Base-by-base conservation (phyloP, 2,888 invertebrate genomes). In the Helleia helle region DNA sequence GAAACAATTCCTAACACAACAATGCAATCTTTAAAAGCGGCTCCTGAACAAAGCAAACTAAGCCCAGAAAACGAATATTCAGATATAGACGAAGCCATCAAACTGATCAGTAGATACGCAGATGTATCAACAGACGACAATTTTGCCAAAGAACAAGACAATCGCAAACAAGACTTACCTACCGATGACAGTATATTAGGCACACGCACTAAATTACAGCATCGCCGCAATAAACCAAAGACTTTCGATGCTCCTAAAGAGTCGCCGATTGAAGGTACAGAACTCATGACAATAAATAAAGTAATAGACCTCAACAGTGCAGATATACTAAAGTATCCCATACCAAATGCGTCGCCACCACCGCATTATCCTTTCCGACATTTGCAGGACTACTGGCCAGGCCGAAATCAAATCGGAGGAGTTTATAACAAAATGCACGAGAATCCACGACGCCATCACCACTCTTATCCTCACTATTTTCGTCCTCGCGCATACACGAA, bases 51-150 rank as follows among this genome's bases (percentile, higher is more conserved):
- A 51, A 67, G 59, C 40, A 83, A 84, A 62, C 62, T 84, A 17
- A 81, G 70, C 47, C 84, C 84, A 28, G 84, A 84, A 64, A 77
- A 67, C 42, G 84, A 84, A 53, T 84, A 81, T 46, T 73, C 79
- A 11, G 79, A 84, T 47, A 81, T 84, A 37, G 83, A 83, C 44
- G 83, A 84, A 63, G 83, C 84, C 46, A 83, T 84, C 40, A 84
- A 83, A 61, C 55, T 84, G 36, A 84, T 84, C 51, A 84, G 84
- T 53, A 68, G 84, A 47, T 84, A 79, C 55, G 84, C 84, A 25
- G 84, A 83, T 61, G 84, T 84, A 26, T 81, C 81, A 17, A 84
- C 84, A 24, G 84, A 84, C 51, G 84, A 84, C 50, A 80, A 71
- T 54, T 84, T 72, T 59, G 53, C 70, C 49, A 81, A 79, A 68